Conservation (phyloP, 2,113 vertebrate species). For the Limanda limanda region DNA sequence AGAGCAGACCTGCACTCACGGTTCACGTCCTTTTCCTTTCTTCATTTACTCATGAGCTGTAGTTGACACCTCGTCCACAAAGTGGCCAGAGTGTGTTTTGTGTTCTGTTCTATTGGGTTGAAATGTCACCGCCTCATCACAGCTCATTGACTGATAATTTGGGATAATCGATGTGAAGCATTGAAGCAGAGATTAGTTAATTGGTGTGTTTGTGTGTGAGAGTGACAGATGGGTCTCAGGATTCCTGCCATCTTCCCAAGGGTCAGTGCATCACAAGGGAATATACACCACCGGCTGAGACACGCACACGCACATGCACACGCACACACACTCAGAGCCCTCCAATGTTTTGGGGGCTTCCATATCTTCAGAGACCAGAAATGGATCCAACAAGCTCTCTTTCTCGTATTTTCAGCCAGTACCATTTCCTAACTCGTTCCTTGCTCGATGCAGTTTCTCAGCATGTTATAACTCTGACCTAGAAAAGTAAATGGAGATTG, state of each 20-base stretch:
- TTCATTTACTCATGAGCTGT: background rate
- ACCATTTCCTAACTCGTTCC: background rate
- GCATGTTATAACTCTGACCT: slow-evolving; percentile 26
- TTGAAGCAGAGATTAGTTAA: background rate
- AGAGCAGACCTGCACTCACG: background rate
- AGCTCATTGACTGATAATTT: slow-evolving; percentile 33
- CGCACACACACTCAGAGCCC: background rate
- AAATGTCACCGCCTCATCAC: slow-evolving; percentile 23
- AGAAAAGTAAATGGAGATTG: slow-evolving; percentile 37
- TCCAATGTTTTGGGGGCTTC: slow-evolving; percentile 18
- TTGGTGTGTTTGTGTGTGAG: slow-evolving; percentile 18
- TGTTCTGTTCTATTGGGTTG: slow-evolving; percentile 17
- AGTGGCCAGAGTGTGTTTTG: background rate
- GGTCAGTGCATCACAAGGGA: slow-evolving; percentile 36
- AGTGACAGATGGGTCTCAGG: slow-evolving; percentile 47
- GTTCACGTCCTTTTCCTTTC: background rate
- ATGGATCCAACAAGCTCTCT: slow-evolving; percentile 25
- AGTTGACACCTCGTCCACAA: background rate
- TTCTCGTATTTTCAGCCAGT: background rate
- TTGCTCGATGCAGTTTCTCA: slow-evolving; percentile 5
- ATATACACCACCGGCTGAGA: background rate
- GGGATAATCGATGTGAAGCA: background rate
- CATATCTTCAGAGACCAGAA: slow-evolving; percentile 38
- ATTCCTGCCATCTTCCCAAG: slow-evolving; percentile 29
- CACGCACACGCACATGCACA: background rate